Conservation (phyloP, 2,888 invertebrate genomes). For the Dendrolimus houi region DNA sequence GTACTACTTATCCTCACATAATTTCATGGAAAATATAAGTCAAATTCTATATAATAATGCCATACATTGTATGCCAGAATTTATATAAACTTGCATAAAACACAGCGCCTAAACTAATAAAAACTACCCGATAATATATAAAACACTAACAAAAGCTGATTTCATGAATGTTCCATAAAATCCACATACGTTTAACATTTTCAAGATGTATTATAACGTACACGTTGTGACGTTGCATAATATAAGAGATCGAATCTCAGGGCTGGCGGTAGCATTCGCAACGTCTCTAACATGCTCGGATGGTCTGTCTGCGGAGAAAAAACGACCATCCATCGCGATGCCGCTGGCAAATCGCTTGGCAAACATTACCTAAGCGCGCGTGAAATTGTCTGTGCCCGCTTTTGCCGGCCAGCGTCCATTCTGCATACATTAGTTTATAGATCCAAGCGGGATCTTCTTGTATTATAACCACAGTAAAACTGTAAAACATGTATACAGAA, state of each 20-base stretch:
- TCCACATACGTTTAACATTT: too few relatives aligned
- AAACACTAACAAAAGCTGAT: too few relatives aligned
- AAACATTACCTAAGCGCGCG: slow-evolving; percentile 65
- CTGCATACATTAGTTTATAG: slow-evolving; percentile 42
- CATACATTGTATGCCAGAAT: too few relatives aligned
- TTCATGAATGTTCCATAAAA: too few relatives aligned
- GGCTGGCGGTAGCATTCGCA: slow-evolving; percentile 12
- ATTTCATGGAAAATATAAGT: too few relatives aligned
- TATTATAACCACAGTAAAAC: slow-evolving; percentile 16
- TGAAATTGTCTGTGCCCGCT: slow-evolving; percentile 55
- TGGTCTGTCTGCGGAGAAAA: slow-evolving; percentile 27
- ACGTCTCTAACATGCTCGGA: slow-evolving; percentile 24
- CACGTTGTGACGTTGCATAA: background rate
- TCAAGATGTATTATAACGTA: too few relatives aligned
- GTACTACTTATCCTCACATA: too few relatives aligned
- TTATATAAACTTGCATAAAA: too few relatives aligned
- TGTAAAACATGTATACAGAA: too few relatives aligned
- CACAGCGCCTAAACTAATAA: too few relatives aligned
- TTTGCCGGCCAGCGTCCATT: slow-evolving; percentile 32
- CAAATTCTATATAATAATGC: too few relatives aligned
- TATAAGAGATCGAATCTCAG: background rate
- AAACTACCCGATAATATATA: too few relatives aligned
- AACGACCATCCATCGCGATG: slow-evolving; percentile 33
- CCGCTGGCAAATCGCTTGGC: slow-evolving; percentile 58
- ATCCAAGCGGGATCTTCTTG: slow-evolving; percentile 26